Evolutionary conservation across 2,888 invertebrate genomes (phyloP).

Genomic region (Drosophila kanekoi): DNA sequence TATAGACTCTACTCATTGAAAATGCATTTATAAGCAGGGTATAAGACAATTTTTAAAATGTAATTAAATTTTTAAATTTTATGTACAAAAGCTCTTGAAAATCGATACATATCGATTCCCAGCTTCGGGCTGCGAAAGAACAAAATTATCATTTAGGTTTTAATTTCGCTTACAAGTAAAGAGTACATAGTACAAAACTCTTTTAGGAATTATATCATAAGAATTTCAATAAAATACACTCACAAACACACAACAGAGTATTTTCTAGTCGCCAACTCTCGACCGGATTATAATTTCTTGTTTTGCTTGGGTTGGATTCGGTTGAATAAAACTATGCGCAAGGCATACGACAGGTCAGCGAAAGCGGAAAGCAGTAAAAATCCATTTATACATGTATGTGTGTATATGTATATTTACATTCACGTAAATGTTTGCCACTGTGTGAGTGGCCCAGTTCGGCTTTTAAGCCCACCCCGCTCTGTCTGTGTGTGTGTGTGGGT

Average conservation of each 20-base stretch:
- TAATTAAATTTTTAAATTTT: neutral
- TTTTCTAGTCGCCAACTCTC: conserved; percentile 5
- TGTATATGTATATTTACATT: neutral
- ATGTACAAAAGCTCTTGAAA: neutral
- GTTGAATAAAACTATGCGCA: conserved; percentile 51
- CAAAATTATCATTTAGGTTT: too few species aligned
- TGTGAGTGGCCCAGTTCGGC: conserved; percentile 62
- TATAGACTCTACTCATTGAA: conserved; percentile 12
- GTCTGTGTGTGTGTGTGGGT: conserved; percentile 26
- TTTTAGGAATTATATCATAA: too few species aligned
- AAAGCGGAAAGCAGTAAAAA: conserved; percentile 41
- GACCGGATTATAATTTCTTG: neutral
- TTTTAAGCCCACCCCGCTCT: conserved; percentile 37
- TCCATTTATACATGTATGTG: conserved; percentile 4
- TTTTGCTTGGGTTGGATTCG: conserved; percentile 29
- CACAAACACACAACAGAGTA: conserved; percentile 4
- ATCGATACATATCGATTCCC: too few species aligned
- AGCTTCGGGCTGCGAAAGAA: too few species aligned
- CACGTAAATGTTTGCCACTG: conserved; percentile 7
- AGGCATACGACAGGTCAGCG: conserved; percentile 49
- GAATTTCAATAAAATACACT: too few species aligned
- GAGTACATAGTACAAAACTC: too few species aligned
- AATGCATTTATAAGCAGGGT: neutral
- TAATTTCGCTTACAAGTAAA: too few species aligned
- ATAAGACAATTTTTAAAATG: neutral